Evolutionary conservation across 1,140 invertebrate species (phyloP).

Genomic region (Phocides pigmalion): DNA sequence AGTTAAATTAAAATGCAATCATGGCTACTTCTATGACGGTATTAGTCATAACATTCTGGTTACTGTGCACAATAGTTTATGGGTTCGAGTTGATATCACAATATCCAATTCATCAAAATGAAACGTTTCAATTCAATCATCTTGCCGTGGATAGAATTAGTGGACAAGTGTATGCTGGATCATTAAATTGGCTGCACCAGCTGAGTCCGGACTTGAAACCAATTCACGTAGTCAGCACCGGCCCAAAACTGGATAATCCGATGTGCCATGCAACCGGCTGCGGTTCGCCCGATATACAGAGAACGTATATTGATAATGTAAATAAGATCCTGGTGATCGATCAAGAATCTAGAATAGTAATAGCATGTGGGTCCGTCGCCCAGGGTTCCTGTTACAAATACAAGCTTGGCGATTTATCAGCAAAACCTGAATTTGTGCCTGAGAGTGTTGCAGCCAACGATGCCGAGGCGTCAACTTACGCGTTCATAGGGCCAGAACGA

Average conservation of each 20-base stretch:
- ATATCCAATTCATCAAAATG: constrained; percentile 77
- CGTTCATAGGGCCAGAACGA: constrained; percentile 96
- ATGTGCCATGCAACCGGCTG: constrained; percentile 95
- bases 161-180: constrained; percentile 91
- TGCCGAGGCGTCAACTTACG: constrained; percentile 94
- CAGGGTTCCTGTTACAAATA: constrained; percentile 96
- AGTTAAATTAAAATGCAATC: constrained; percentile 73
- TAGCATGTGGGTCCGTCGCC: constrained; percentile 94
- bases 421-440: constrained; percentile 89
- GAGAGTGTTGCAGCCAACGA: constrained; percentile 95
- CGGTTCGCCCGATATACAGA: constrained; percentile 86
- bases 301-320: constrained; percentile 90
- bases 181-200: constrained; percentile 93
- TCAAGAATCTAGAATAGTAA: constrained; percentile 90
- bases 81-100: constrained; percentile 78
- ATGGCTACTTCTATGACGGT: constrained; percentile 68
- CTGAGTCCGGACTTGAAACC: constrained; percentile 89
- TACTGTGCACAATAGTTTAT: constrained; percentile 71
- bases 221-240: constrained; percentile 87
- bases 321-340: constrained; percentile 97
- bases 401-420: constrained; percentile 91
- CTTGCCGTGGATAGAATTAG: constrained; percentile 81
- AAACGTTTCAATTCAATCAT: constrained; percentile 83
- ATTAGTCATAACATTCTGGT: constrained; percentile 78
- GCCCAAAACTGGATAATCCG: constrained; percentile 92